These are phyloP conservation scores for Sinelater perroti DNA, from an alignment of 2,888 invertebrate species.

Conservation along the genomic window DNA sequence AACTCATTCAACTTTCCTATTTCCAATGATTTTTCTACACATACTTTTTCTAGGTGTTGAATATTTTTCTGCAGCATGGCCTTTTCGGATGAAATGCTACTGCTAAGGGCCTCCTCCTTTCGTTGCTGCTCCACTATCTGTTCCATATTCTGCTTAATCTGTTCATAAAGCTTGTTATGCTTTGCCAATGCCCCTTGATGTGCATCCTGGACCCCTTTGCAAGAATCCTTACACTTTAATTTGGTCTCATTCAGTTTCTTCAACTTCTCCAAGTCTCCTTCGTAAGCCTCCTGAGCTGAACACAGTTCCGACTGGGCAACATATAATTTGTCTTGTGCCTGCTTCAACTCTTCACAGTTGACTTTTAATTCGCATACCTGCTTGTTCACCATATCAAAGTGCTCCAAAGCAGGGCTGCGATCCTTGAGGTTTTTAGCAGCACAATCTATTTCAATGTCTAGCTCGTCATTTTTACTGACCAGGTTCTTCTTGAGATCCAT, in stretches of 20 bases:
- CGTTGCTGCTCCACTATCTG: background rate
- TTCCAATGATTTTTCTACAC: background rate
- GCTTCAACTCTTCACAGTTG: background rate
- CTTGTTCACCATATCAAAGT: background rate
- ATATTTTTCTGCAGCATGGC: background rate
- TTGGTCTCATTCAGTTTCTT: background rate
- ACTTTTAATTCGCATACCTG: background rate
- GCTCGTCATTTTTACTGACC: background rate
- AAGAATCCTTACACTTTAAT: slow-evolving; percentile 4
- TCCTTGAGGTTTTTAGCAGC: background rate
- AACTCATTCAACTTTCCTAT: background rate
- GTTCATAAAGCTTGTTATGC: background rate
- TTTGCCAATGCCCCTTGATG: background rate
- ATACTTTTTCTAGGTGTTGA: background rate
- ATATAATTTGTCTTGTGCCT: background rate
- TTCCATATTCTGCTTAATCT: background rate
- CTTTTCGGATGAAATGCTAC: background rate
- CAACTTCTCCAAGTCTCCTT: no score
- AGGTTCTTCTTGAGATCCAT: slow-evolving; percentile 8
- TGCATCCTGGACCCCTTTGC: background rate
- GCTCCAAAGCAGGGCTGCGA: slow-evolving; percentile 6
- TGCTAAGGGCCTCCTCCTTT: background rate
- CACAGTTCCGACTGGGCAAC: background rate
- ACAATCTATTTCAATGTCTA: background rate
- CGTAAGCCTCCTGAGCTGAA: background rate